phyloP scores from a whole-genome alignment of 2,888 invertebrate species.

The Parascotia fuliginaria region DNA sequence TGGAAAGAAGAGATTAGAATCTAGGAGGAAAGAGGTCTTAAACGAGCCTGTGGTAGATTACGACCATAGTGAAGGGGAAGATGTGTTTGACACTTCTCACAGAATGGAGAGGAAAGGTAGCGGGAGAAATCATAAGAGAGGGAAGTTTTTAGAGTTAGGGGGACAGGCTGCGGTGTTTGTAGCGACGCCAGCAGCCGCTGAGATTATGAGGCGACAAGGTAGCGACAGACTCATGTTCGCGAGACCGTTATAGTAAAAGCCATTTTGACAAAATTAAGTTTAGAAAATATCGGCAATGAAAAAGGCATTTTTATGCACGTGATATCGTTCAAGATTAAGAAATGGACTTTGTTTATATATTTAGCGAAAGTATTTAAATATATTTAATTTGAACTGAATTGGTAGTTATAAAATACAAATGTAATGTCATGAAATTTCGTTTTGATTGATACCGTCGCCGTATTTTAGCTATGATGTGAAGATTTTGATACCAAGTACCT shows the following conservation, averaged over 20 bases:
- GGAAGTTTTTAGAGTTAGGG: conserved; percentile 73
- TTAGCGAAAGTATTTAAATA: background rate
- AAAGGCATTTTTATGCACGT: background rate
- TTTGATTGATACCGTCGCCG: background rate
- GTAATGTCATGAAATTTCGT: background rate
- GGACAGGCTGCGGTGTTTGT: conserved; percentile 76
- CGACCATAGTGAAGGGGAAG: conserved; percentile 80
- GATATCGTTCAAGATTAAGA: no score
- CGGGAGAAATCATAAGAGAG: conserved; percentile 59
- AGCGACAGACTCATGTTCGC: conserved; percentile 78
- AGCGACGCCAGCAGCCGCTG: conserved; percentile 75
- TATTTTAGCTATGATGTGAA: background rate
- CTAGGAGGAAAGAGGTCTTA: conserved; percentile 67
- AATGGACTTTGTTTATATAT: no score
- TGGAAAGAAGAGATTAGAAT: conserved; percentile 61
- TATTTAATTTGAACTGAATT: background rate
- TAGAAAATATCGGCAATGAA: background rate
- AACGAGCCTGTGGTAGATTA: conserved; percentile 80
- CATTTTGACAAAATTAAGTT: conserved; percentile 5
- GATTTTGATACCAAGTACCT: background rate
- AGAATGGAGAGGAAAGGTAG: conserved; percentile 68
- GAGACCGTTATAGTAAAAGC: conserved; percentile 61
- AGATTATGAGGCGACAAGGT: conserved; percentile 77
- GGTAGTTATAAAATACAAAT: no score
- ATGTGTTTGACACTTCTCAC: conserved; percentile 68